Conservation (phyloP, 2,888 invertebrate genomes). For the Ectemnius cavifrons region DNA sequence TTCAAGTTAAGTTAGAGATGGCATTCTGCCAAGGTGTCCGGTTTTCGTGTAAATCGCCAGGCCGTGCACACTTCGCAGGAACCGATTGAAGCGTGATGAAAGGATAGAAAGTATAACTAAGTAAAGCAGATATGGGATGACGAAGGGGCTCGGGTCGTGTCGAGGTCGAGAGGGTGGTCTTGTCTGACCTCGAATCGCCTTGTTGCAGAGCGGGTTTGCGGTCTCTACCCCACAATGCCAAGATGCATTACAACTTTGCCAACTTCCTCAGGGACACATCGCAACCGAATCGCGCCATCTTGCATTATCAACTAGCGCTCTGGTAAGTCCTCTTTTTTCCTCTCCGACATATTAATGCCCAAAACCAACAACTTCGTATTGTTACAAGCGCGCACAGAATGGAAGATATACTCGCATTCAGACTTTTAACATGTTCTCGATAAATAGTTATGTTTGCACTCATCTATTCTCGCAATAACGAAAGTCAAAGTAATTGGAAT, state of each 20-base stretch:
- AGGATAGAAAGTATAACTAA: constrained; percentile 39
- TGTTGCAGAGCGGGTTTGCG: constrained; percentile 87
- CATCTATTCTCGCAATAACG: too few relatives aligned
- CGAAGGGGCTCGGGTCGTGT: constrained; percentile 37
- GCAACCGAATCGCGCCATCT: constrained; percentile 85
- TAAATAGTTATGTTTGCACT: too few relatives aligned
- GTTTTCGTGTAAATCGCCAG: constrained; percentile 17
- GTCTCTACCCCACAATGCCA: constrained; percentile 91
- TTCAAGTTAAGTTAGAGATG: constrained; percentile 21
- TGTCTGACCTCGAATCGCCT: constrained; percentile 51
- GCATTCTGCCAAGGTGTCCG: constrained; percentile 12
- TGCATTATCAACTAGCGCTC: constrained; percentile 89
- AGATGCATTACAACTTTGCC: constrained; percentile 94
- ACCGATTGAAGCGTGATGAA: constrained; percentile 1
- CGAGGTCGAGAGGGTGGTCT: constrained; percentile 36
- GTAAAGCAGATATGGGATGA: constrained; percentile 45
- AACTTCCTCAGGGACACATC: constrained; percentile 90
- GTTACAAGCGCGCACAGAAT: too few relatives aligned
- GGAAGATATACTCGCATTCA: too few relatives aligned
- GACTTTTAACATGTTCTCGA: too few relatives aligned
- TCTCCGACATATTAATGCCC: background rate
- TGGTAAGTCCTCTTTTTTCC: constrained; percentile 81
- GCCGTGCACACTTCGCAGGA: background rate
- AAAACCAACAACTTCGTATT: too few relatives aligned
- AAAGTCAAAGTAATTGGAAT: background rate